These are phyloP conservation scores for Tonatia bakeri DNA, from an alignment of 2,113 vertebrate species.

Conservation along the genomic window DNA sequence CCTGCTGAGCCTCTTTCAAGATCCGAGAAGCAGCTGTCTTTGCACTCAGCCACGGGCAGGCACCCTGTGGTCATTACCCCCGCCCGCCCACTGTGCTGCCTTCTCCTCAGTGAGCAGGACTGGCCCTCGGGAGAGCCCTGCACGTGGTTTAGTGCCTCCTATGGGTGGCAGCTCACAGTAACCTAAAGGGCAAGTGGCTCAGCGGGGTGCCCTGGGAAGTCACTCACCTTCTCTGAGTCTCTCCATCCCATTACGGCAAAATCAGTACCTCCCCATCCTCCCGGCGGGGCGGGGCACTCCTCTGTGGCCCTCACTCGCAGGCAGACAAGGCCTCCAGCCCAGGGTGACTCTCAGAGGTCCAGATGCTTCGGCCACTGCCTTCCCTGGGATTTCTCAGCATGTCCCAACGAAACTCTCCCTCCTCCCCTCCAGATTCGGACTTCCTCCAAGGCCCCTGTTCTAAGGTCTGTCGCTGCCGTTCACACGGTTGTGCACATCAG, in stretches of 20 bases:
- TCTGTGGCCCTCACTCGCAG: rapidly evolving
- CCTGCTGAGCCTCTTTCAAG: too few species aligned
- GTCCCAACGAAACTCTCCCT: not conserved
- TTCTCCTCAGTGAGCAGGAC: rapidly evolving
- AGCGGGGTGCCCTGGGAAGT: rapidly evolving
- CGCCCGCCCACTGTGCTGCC: rapidly evolving
- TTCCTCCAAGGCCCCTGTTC: not conserved
- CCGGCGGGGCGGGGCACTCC: rapidly evolving
- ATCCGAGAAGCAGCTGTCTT: not conserved
- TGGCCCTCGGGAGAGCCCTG: rapidly evolving
- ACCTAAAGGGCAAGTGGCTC: not conserved
- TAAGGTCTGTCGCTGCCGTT: rapidly evolving
- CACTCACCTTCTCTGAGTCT: rapidly evolving
- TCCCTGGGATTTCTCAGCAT: not conserved
- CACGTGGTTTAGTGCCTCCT: rapidly evolving
- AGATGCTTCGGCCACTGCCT: rapidly evolving
- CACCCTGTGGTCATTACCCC: rapidly evolving
- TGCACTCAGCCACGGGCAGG: rapidly evolving
- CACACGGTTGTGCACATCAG: rapidly evolving
- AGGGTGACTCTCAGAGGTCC: not conserved
- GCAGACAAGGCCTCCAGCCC: not conserved
- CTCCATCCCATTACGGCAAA: not conserved
- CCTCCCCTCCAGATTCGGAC: not conserved
- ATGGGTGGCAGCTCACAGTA: rapidly evolving
- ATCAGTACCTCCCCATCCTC: rapidly evolving